Base-by-base conservation (phyloP, 1,140 invertebrate species). In the Zaprionus ornatus region DNA sequence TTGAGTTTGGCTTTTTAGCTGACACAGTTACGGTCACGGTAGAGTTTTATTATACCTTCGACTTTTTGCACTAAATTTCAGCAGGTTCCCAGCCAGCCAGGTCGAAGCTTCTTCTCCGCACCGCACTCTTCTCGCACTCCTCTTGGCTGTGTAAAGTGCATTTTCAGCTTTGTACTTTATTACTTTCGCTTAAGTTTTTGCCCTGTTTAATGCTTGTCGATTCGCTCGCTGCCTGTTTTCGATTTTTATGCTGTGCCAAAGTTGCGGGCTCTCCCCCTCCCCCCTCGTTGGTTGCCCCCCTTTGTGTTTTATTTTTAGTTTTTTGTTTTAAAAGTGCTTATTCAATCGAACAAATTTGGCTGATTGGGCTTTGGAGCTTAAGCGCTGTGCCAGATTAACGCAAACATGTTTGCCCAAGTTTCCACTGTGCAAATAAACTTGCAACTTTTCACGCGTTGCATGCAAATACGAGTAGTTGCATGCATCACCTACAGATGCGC, bases 101-200 rank as follows among this genome's bases (percentile, higher is more conserved):
- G 19, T 17, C 27, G 59, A 2, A 25, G 40, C 40, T 17, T n/a
- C 15, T 7, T 4, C 12, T 40, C 37, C 19, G 40, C 29, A 7
- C 29, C 9, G 10, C 9, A n/a, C 45, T 19, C 45, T 10, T 3
- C 9, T 19, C n/a, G n/a, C n/a, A n/a, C n/a, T 48, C 17, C 21
- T 19, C 45, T 23, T 52, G 21, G 4, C 35, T 62, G 42, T 55
- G 12, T 71, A 27, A 68, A 78, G 71, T 80, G 84, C 69, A 81
- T 88, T 88, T 88, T 61, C 74, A 80, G 80, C 63, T 87, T 65
- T 55, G 68, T 79, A 79, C 68, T 88, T 88, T 88, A 88, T 88
- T 88, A 88, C 84, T 81, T 88, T 70, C 63, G 66, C 66, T 81
- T 74, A 71, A 84, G 80, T 76, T 88, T 74, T 60, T 48, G 48